A percentile compares a stretch with the other conserved stretches of the same genome.
phyloP scores from a whole-genome alignment of 1,140 invertebrate species.

The Goniozus legneri region DNA sequence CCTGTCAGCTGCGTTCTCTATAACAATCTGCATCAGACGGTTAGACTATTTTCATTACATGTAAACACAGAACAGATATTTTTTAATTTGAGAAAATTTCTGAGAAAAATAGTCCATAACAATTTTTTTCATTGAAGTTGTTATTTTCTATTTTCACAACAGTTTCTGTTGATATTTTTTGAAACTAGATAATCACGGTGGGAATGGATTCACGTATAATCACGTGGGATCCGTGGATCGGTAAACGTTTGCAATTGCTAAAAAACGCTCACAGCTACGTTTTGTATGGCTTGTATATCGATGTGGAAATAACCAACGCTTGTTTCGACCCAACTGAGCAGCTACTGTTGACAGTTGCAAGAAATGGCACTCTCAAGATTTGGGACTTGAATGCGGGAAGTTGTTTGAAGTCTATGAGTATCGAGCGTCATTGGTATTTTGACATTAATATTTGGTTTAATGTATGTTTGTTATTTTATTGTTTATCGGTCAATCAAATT shows the following conservation, averaged over 20 bases:
- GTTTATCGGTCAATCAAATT: slow-evolving; percentile 1
- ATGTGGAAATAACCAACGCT: slow-evolving; percentile 73
- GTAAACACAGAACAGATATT: slow-evolving; percentile 1
- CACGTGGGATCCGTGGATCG: slow-evolving; percentile 66
- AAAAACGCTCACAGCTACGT: slow-evolving; percentile 63
- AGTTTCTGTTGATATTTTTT: not conserved
- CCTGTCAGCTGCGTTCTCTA: slow-evolving; percentile 64
- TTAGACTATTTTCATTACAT: slow-evolving; percentile 36
- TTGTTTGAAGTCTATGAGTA: slow-evolving; percentile 62
- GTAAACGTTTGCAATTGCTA: slow-evolving; percentile 60
- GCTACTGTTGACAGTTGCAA: slow-evolving; percentile 67
- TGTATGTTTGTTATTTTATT: not conserved
- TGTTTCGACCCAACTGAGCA: slow-evolving; percentile 69
- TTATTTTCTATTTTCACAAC: not conserved
- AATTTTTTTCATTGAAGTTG: not conserved
- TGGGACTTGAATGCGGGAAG: slow-evolving; percentile 78
- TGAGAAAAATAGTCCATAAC: not conserved
- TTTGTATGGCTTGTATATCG: slow-evolving; percentile 58
- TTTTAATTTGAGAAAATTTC: not conserved
- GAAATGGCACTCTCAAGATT: slow-evolving; percentile 66
- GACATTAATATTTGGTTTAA: not conserved
- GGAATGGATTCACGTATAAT: slow-evolving; percentile 70
- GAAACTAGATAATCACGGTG: slow-evolving; percentile 57
- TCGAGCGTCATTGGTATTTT: slow-evolving; percentile 52
- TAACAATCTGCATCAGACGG: slow-evolving; percentile 65